phyloP scores from a whole-genome alignment of 2,888 invertebrate genomes.

The Sinohyriopsis cumingii region DNA sequence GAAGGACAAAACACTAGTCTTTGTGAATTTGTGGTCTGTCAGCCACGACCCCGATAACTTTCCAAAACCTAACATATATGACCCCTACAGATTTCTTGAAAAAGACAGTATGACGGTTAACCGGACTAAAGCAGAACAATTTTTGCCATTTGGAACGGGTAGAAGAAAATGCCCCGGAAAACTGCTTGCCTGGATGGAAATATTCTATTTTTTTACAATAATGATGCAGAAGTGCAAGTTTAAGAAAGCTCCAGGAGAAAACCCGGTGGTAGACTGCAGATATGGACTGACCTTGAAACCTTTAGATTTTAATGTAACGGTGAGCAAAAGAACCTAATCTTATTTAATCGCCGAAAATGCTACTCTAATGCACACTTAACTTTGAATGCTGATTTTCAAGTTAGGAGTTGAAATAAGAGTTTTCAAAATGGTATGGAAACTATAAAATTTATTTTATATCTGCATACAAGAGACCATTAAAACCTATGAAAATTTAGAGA shows the following conservation, averaged over 20 bases:
- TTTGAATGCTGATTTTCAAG: no score
- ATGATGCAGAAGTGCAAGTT: slow-evolving; percentile 58
- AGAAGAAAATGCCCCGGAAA: slow-evolving; percentile 64
- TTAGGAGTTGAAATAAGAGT: no score
- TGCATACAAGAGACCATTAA: not conserved
- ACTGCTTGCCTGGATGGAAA: slow-evolving; percentile 57
- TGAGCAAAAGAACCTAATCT: slow-evolving; percentile 19
- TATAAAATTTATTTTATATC: not conserved
- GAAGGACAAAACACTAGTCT: slow-evolving; percentile 53
- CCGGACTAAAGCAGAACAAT: slow-evolving; percentile 39
- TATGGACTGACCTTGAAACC: slow-evolving; percentile 59
- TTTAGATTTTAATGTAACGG: slow-evolving; percentile 44
- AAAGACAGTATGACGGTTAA: slow-evolving; percentile 31
- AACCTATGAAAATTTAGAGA: not conserved
- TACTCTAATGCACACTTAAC: not conserved
- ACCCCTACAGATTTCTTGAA: slow-evolving; percentile 55
- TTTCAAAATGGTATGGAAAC: not conserved
- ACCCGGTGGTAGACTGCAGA: slow-evolving; percentile 49
- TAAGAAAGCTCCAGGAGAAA: slow-evolving; percentile 31
- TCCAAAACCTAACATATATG: slow-evolving; percentile 56
- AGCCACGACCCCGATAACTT: slow-evolving; percentile 54
- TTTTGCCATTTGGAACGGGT: slow-evolving; percentile 60
- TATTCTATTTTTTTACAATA: slow-evolving; percentile 59
- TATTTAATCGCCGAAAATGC: no score
- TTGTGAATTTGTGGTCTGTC: slow-evolving; percentile 62